Percentiles rank a stretch among this genome's conserved stretches.
These are phyloP conservation scores for Bombus huntii DNA, from an alignment of 1,140 invertebrate species.

Conservation along the genomic window DNA sequence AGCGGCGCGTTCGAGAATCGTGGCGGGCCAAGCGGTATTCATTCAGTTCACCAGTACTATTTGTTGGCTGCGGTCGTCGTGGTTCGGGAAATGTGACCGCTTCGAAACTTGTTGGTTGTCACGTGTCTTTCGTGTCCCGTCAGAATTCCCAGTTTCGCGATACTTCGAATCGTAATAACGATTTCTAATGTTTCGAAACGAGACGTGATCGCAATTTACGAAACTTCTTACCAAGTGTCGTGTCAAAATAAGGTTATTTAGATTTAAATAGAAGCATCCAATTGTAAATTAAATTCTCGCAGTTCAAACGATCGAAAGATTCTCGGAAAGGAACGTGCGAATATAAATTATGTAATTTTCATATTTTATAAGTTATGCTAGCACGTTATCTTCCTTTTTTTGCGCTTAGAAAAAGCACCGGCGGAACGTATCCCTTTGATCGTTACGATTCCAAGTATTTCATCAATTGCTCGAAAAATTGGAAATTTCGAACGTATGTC, in stretches of 20 bases:
- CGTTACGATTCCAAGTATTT: background rate
- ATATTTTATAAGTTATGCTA: background rate
- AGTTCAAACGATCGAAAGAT: background rate
- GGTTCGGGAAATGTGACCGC: background rate
- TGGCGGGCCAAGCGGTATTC: conserved; percentile 53
- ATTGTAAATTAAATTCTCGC: background rate
- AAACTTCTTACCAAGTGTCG: background rate
- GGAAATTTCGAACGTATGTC: background rate
- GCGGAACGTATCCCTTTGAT: too few relatives aligned
- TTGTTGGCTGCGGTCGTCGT: conserved; percentile 64
- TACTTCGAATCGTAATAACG: background rate
- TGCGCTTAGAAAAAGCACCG: background rate
- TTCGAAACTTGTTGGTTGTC: background rate
- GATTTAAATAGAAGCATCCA: background rate
- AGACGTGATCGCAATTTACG: background rate
- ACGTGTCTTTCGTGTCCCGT: conserved; percentile 1
- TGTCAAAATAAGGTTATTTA: background rate
- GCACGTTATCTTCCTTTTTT: background rate
- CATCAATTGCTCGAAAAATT: background rate
- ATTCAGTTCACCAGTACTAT: conserved; percentile 74
- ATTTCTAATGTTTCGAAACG: background rate
- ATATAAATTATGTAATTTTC: background rate
- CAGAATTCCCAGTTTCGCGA: background rate
- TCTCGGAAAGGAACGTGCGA: background rate
- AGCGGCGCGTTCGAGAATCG: conserved; percentile 55